These are phyloP conservation scores for Halcyon smyrnensis DNA, from an alignment of 2,797 vertebrate species.

Conservation along the genomic window DNA sequence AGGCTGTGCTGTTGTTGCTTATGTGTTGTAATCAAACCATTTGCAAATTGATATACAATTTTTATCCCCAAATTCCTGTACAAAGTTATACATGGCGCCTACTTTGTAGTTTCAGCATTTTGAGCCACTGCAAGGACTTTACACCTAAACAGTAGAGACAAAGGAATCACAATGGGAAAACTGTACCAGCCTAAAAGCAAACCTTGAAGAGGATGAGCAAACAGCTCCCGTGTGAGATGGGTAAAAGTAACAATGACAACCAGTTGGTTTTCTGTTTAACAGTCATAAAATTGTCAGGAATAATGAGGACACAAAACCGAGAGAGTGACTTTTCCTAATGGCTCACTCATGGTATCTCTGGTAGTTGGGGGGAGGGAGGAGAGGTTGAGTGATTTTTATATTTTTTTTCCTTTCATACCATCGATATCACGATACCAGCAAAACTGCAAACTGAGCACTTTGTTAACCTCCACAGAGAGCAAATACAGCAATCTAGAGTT, in stretches of 20 bases:
- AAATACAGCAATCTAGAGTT: constrained; percentile 78
- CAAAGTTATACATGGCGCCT: constrained; percentile 74
- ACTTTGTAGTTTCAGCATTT: constrained; percentile 85
- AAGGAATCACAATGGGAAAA: constrained; percentile 68
- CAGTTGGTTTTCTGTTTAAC: background rate
- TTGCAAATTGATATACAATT: constrained; percentile 63
- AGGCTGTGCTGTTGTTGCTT: constrained; percentile 80
- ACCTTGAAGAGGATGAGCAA: constrained; percentile 73
- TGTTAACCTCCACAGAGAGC: constrained; percentile 74
- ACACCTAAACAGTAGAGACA: constrained; percentile 78
- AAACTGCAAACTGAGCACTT: constrained; percentile 80
- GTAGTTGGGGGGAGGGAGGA: background rate
- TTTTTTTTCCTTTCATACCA: constrained; percentile 27
- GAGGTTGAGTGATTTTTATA: background rate
- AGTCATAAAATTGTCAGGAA: background rate
- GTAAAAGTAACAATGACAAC: constrained; percentile 49
- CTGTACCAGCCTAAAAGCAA: constrained; percentile 72
- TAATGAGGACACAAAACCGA: background rate
- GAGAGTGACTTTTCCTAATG: background rate
- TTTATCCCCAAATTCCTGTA: constrained; percentile 43
- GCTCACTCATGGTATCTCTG: constrained; percentile 29
- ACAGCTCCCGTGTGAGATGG: constrained; percentile 67
- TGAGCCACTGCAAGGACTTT: constrained; percentile 79
- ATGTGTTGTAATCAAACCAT: constrained; percentile 75
- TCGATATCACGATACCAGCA: constrained; percentile 78